Percentiles rank a stretch among this genome's conserved stretches.
phyloP scores from a whole-genome alignment of 2,888 invertebrate genomes.

The Actias luna region DNA sequence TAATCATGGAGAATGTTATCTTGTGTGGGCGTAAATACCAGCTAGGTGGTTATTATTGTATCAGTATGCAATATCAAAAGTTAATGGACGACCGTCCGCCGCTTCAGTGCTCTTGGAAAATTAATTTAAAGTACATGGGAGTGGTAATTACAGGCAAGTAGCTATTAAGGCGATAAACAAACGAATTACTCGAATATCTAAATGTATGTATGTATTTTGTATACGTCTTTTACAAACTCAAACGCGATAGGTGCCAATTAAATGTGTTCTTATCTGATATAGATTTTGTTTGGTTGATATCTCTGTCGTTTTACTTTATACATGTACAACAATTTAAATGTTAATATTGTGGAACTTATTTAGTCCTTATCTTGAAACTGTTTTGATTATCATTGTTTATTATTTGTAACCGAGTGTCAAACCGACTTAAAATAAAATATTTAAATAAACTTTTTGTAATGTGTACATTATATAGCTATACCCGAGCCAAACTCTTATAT shows the following conservation, averaged over 20 bases:
- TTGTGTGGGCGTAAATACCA: constrained; percentile 25
- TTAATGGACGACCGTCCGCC: constrained; percentile 56
- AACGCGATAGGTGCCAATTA: neutral
- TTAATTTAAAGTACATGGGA: constrained; percentile 76
- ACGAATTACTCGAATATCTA: constrained; percentile 59
- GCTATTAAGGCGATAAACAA: constrained; percentile 65
- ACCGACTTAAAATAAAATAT: neutral
- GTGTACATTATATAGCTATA: too few species aligned
- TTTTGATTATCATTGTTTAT: neutral
- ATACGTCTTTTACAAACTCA: constrained; percentile 11
- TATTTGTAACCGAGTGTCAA: neutral
- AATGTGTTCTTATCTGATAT: neutral
- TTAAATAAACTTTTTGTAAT: neutral
- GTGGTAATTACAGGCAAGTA: constrained; percentile 66
- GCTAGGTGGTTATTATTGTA: constrained; percentile 52
- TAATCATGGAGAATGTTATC: constrained; percentile 22
- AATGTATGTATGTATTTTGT: constrained; percentile 47
- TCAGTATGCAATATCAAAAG: constrained; percentile 59
- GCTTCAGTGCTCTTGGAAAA: constrained; percentile 64
- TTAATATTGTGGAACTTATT: neutral
- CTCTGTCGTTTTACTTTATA: neutral
- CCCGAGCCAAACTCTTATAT: too few species aligned
- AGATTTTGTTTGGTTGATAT: neutral
- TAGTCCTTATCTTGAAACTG: neutral
- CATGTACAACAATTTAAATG: neutral